These are phyloP conservation scores for Dinomys branickii DNA, from an alignment of 2,113 vertebrate species.

Conservation along the genomic window DNA sequence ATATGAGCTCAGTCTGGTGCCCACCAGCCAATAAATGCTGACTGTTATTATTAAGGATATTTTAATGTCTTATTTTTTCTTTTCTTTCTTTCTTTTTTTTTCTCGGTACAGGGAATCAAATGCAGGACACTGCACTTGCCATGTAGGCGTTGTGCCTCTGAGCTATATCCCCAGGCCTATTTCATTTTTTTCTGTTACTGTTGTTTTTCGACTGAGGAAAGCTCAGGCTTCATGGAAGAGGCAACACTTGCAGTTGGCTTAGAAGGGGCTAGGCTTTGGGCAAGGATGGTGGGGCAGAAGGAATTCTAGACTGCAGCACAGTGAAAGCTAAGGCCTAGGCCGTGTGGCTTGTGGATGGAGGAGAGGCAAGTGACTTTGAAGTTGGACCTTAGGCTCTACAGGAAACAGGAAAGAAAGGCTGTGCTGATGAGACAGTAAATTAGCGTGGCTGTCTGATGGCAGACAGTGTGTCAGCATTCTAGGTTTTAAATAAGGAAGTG, in stretches of 20 bases:
- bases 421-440: background rate
- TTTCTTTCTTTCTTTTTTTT: too few species aligned
- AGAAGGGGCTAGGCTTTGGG: background rate
- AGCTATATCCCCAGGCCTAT: background rate
- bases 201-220: background rate
- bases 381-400: background rate
- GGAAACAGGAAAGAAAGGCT: background rate
- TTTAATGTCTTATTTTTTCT: background rate
- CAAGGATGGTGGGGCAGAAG: background rate
- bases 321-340: background rate
- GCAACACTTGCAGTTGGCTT: background rate
- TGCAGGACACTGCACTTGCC: too few species aligned
- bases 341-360: background rate
- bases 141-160: too few species aligned
- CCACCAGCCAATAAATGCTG: background rate
- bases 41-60: background rate
- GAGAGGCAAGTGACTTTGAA: background rate
- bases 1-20: background rate
- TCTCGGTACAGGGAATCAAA: too few species aligned
- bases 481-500: constrained; percentile 53
- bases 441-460: background rate
- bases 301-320: background rate
- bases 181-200: background rate
- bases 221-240: background rate
- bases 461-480: constrained; percentile 4